A percentile compares a stretch with the other conserved stretches of the same genome.
phyloP scores from a whole-genome alignment of 2,113 vertebrate species.

The Dipodomys stephensi region DNA sequence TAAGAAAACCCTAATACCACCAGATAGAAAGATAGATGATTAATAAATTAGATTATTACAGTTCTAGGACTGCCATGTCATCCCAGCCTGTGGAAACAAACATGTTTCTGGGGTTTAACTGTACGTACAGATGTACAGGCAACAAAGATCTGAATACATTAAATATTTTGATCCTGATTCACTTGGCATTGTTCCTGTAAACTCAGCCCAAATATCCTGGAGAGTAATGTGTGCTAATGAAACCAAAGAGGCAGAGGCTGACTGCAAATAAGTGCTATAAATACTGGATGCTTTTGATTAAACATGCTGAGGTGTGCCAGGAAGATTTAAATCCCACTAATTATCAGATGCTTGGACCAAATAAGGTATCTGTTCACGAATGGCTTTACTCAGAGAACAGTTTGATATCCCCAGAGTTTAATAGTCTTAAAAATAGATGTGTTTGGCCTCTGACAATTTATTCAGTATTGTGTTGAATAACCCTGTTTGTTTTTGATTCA shows the following conservation, averaged over 20 bases:
- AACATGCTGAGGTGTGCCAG: conserved; percentile 46
- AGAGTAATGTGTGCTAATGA: conserved; percentile 62
- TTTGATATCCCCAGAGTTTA: neutral
- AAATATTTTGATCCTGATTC: conserved; percentile 35
- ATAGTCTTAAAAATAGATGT: conserved; percentile 28
- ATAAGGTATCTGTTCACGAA: conserved; percentile 14
- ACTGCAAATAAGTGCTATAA: conserved; percentile 62
- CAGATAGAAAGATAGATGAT: too few species aligned
- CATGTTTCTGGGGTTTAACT: neutral
- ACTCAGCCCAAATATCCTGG: conserved; percentile 42
- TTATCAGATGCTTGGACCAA: conserved; percentile 44
- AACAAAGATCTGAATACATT: neutral
- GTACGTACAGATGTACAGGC: neutral
- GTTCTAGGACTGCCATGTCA: neutral
- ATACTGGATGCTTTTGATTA: conserved; percentile 59
- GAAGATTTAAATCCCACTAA: conserved; percentile 52
- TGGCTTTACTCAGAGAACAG: neutral
- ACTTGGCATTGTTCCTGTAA: conserved; percentile 40
- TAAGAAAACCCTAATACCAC: too few species aligned
- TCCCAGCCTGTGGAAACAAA: conserved; percentile 1
- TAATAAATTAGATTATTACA: neutral
- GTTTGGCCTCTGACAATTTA: conserved; percentile 1
- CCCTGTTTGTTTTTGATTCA: conserved; percentile 22
- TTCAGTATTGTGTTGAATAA: conserved; percentile 39
- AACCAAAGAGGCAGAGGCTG: conserved; percentile 28